Conservation (phyloP, 2,113 vertebrate genomes). For the Carollia perspicillata region DNA sequence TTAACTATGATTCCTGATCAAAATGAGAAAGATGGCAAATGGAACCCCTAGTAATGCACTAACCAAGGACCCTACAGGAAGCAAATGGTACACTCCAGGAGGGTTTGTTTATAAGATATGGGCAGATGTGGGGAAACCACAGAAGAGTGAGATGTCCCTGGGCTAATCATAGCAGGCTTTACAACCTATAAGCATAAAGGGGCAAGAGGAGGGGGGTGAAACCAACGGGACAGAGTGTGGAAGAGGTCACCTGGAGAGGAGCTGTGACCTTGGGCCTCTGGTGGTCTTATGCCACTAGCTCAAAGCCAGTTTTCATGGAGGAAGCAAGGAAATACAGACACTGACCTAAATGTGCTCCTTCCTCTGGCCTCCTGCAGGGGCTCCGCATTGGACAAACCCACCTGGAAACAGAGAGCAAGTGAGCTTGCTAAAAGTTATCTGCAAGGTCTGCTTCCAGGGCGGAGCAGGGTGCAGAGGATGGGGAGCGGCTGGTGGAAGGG, state of each 20-base stretch:
- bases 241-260: not conserved
- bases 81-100: not conserved
- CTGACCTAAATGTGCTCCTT: not conserved
- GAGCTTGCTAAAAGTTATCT: not conserved
- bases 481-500: fast-evolving
- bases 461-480: not conserved
- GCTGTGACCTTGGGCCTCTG: not conserved
- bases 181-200: not conserved
- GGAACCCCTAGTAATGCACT: not conserved
- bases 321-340: not conserved
- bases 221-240: too few relatives aligned
- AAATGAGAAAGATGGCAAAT: not conserved
- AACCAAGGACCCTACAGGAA: not conserved
- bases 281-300: not conserved
- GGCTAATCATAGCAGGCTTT: not conserved
- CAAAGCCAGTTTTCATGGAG: not conserved
- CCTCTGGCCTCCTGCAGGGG: not conserved
- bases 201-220: not conserved
- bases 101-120: not conserved
- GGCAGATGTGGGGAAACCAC: not conserved
- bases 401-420: not conserved
- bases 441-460: not conserved
- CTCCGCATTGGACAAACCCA: not conserved
- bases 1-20: not conserved
- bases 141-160: not conserved